These are phyloP conservation scores for Botrylloides violaceus DNA, from an alignment of 23 tunicate genomes.

Conservation along the genomic window DNA sequence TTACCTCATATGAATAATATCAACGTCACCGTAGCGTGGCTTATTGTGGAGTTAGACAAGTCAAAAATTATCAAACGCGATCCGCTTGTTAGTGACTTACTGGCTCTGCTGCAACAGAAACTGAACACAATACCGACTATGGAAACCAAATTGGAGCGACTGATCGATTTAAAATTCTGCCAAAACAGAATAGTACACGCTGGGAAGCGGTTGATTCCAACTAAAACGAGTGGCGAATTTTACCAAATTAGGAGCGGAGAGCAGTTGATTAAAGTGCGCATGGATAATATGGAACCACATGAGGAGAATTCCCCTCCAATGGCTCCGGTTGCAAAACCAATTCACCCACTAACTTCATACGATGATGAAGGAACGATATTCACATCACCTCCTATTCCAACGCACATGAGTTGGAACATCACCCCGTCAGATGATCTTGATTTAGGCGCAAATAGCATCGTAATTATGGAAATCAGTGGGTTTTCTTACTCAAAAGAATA, in stretches of 20 bases:
- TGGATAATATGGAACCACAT: not conserved
- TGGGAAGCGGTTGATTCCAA: not conserved
- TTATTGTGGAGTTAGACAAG: conserved; percentile 23
- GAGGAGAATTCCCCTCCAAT: not conserved
- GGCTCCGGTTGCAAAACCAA: conserved; percentile 19
- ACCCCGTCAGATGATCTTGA: conserved; percentile 24
- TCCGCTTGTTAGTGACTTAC: conserved; percentile 48
- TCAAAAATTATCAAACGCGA: conserved; percentile 62
- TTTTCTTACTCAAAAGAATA: conserved; percentile 38
- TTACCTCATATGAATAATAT: conserved; percentile 1
- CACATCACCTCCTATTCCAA: conserved; percentile 47
- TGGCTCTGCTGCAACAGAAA: not conserved
- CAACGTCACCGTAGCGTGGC: conserved; percentile 39
- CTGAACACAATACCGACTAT: not conserved
- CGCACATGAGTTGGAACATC: conserved; percentile 34
- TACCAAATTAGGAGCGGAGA: conserved; percentile 37
- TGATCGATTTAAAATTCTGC: not conserved
- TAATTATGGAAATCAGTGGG: conserved; percentile 38
- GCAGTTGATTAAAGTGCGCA: conserved; percentile 24
- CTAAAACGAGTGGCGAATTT: conserved; percentile 5
- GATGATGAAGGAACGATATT: conserved; percentile 22
- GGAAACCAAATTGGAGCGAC: not conserved
- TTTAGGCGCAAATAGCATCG: conserved; percentile 36
- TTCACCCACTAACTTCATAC: conserved; percentile 44
- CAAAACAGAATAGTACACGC: conserved; percentile 9